Evolutionary conservation across 1,140 invertebrate genomes (phyloP).

Genomic region (Drepana arcuata): DNA sequence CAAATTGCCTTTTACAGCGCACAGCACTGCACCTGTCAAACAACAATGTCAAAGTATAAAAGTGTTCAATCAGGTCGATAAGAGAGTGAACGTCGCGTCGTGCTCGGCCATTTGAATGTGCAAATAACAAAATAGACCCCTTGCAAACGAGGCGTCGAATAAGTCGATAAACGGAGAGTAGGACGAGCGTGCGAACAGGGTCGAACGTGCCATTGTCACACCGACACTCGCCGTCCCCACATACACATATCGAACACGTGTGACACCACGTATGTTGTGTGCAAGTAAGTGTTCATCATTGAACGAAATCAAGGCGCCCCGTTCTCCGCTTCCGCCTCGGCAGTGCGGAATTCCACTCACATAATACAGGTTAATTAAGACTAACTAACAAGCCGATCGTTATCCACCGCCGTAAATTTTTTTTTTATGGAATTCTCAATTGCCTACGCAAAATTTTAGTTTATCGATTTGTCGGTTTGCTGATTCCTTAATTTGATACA

Average conservation of each 20-base stretch:
- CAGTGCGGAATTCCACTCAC: conserved; percentile 38
- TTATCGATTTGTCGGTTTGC: no score
- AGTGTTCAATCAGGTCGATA: no score
- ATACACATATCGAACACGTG: conserved; percentile 15
- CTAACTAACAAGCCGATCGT: conserved; percentile 17
- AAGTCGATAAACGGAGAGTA: conserved; percentile 57
- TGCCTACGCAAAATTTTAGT: no score
- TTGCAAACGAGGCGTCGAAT: conserved; percentile 42
- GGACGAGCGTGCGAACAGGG: conserved; percentile 59
- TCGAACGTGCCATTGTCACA: conserved; percentile 54
- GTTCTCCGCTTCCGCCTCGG: conserved; percentile 48
- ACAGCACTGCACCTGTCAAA: no score
- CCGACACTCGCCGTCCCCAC: conserved; percentile 33
- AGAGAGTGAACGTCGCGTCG: no score
- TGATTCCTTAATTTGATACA: no score
- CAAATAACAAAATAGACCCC: conserved; percentile 6
- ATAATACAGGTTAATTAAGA: conserved; percentile 34
- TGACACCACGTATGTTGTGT: conserved; percentile 13
- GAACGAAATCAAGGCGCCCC: conserved; percentile 46
- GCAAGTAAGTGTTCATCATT: conserved; percentile 18
- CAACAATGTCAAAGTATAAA: no score
- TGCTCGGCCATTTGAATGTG: neutral
- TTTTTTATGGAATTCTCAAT: no score
- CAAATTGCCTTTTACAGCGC: no score
- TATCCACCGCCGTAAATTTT: conserved; percentile 30